Conservation (phyloP, 2,797 vertebrate species). For the Mormyrops boulengeri region DNA sequence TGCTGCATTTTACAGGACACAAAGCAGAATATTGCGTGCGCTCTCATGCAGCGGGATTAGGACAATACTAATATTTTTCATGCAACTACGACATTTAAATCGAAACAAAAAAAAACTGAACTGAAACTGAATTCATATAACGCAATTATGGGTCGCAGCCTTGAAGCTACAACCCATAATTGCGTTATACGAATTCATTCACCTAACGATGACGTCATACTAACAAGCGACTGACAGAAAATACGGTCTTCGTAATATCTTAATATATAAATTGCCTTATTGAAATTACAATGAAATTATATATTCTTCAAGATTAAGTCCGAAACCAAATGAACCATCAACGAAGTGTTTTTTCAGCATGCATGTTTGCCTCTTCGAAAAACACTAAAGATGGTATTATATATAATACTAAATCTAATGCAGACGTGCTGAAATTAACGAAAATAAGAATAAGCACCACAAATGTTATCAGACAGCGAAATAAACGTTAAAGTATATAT, state of each 20-base stretch:
- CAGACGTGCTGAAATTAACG: background rate
- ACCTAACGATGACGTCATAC: background rate
- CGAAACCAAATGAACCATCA: background rate
- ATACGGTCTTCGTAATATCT: background rate
- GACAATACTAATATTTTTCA: slow-evolving; percentile 15
- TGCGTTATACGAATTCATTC: background rate
- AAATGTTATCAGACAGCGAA: background rate
- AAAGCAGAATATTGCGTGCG: background rate
- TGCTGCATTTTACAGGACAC: background rate
- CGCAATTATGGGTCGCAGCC: too few relatives aligned
- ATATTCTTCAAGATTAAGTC: background rate
- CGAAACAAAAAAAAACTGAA: background rate
- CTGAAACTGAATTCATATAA: background rate
- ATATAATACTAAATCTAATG: background rate
- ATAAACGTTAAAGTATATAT: background rate
- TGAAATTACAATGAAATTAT: background rate
- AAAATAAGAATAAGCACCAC: background rate
- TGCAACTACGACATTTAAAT: slow-evolving; percentile 6
- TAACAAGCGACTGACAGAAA: background rate
- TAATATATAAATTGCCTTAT: background rate
- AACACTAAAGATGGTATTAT: background rate
- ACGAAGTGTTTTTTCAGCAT: background rate
- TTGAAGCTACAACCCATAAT: background rate
- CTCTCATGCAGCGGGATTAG: background rate
- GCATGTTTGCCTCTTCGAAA: background rate